These are phyloP conservation scores for Acrocephalus kingi DNA, from an alignment of 2,113 vertebrate species.

Conservation along the genomic window DNA sequence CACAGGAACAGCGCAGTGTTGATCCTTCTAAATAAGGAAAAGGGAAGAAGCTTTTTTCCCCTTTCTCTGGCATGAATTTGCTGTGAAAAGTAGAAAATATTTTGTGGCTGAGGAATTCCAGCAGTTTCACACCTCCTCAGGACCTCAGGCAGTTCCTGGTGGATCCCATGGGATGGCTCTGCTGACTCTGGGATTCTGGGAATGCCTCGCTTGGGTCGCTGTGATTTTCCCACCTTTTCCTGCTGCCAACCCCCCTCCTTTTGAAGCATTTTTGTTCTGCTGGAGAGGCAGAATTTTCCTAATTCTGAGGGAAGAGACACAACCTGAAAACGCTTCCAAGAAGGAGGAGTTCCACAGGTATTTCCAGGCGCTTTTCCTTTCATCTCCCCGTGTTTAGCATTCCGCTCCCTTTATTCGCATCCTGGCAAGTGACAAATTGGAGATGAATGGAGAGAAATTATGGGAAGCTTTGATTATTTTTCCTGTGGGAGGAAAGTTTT, in stretches of 20 bases:
- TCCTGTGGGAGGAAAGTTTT: neutral
- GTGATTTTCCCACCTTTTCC: neutral
- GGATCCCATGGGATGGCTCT: neutral
- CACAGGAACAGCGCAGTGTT: accelerated
- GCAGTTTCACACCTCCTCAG: neutral
- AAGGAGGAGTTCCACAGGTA: neutral
- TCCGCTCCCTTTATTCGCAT: neutral
- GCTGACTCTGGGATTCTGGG: neutral
- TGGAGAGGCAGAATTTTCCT: neutral
- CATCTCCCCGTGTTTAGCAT: neutral
- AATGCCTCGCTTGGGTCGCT: accelerated
- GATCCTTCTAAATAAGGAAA: neutral
- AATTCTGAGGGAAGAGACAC: neutral
- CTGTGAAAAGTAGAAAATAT: neutral
- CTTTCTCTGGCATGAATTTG: neutral
- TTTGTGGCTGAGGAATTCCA: neutral
- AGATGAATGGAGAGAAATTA: neutral
- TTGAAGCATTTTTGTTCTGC: neutral
- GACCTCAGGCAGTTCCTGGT: neutral
- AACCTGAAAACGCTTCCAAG: neutral
- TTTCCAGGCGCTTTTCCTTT: neutral
- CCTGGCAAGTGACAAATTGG: neutral
- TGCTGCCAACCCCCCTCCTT: accelerated
- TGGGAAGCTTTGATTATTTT: neutral
- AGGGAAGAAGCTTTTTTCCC: neutral